Percentiles rank a stretch among this genome's conserved stretches.
Conservation (phyloP, 2,113 vertebrate genomes). For the Nothobranchius furzeri region DNA sequence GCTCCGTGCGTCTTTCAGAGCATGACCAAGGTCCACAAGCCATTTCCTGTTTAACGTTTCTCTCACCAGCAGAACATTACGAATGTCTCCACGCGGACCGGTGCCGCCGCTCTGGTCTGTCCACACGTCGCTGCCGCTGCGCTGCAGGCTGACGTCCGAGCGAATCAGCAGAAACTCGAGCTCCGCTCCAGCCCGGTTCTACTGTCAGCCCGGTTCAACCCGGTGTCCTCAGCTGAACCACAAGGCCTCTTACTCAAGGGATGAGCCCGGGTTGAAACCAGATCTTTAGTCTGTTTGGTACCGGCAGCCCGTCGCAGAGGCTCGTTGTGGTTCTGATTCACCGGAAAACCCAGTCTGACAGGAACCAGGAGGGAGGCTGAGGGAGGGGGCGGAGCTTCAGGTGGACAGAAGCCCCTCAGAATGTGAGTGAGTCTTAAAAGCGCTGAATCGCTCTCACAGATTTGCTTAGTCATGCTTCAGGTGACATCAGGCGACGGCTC, state of each 20-base stretch:
- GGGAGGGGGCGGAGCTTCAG: too few species aligned
- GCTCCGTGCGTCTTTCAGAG: conserved; percentile 7
- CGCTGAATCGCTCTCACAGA: background rate
- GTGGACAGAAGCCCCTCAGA: too few species aligned
- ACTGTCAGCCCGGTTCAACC: background rate
- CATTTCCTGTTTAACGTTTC: conserved; percentile 57
- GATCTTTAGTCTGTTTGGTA: background rate
- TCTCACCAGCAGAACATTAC: conserved; percentile 71
- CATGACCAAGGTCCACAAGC: conserved; percentile 54
- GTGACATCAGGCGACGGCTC: background rate
- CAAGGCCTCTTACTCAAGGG: background rate
- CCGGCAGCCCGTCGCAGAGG: background rate
- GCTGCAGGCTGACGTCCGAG: background rate
- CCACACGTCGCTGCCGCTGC: background rate
- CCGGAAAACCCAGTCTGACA: too few species aligned
- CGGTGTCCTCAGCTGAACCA: background rate
- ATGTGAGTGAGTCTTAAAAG: background rate
- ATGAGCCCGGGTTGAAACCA: too few species aligned
- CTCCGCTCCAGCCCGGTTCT: background rate
- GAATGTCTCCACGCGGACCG: conserved; percentile 57
- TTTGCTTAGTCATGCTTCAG: too few species aligned
- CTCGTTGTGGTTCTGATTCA: too few species aligned
- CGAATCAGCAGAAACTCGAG: background rate
- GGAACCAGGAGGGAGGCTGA: too few species aligned
- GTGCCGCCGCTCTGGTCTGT: conserved; percentile 44